Percentiles rank a stretch among this genome's conserved stretches.
Conservation (phyloP, 2,113 vertebrate species). For the Myiopsitta monachus region DNA sequence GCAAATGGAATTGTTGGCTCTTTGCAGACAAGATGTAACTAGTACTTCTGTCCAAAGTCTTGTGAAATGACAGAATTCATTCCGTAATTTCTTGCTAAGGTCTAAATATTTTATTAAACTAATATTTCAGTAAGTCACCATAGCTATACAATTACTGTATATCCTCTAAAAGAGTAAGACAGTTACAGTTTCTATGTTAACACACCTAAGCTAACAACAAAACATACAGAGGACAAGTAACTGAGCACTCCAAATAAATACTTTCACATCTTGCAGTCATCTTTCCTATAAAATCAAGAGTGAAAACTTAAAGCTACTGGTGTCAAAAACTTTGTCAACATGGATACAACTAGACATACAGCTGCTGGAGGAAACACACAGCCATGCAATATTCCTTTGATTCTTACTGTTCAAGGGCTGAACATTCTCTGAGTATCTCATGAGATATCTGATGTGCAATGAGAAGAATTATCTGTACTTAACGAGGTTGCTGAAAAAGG, state of each 20-base stretch:
- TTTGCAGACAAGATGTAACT: not conserved
- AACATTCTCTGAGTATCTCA: not conserved
- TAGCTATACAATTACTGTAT: not conserved
- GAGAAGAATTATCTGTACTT: not conserved
- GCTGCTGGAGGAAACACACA: not conserved
- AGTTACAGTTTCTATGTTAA: not conserved
- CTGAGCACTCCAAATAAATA: not conserved
- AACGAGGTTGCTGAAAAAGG: not conserved
- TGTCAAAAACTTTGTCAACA: not conserved
- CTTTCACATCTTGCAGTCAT: not conserved
- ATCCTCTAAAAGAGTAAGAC: not conserved
- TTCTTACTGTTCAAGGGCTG: not conserved
- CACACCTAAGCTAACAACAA: not conserved
- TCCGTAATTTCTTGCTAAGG: not conserved
- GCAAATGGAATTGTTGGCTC: not conserved
- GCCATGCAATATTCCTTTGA: not conserved
- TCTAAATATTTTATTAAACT: not conserved
- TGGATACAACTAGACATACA: not conserved
- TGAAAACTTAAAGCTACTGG: not conserved
- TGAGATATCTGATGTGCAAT: not conserved
- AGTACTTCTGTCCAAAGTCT: not conserved
- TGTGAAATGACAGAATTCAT: not conserved
- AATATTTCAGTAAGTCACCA: not conserved
- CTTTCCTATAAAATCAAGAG: not conserved
- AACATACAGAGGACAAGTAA: not conserved